Percentiles rank a stretch among this genome's conserved stretches.
Evolutionary conservation across 2,797 vertebrate species (phyloP).

Genomic region (Craterocephalus amniculus): DNA sequence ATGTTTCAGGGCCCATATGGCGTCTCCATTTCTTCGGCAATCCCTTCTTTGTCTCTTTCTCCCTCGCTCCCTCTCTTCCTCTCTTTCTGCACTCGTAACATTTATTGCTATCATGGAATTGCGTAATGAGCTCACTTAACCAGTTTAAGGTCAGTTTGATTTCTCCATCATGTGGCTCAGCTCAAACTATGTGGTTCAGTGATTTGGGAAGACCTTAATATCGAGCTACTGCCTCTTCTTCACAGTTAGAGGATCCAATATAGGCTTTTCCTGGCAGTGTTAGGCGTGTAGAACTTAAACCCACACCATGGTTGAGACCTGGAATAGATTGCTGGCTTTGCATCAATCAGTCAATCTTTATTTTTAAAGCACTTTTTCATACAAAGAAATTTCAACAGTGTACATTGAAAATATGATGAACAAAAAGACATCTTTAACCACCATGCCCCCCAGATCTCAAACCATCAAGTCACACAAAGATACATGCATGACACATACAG

Average conservation of each 20-base stretch:
- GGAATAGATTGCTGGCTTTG: constrained; percentile 17
- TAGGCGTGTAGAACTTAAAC: constrained; percentile 13
- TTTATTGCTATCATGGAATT: constrained; percentile 54
- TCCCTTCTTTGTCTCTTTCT: constrained; percentile 30
- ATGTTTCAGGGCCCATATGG: constrained; percentile 82
- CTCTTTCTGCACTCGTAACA: constrained; percentile 46
- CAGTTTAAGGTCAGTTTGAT: constrained; percentile 34
- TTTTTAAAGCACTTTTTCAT: background rate
- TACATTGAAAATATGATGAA: too few relatives aligned
- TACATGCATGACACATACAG: too few relatives aligned
- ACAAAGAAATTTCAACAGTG: background rate
- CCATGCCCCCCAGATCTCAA: too few relatives aligned
- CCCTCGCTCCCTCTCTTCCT: constrained; percentile 28
- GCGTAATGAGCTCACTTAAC: constrained; percentile 39
- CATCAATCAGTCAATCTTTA: constrained; percentile 1
- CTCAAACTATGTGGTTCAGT: constrained; percentile 33
- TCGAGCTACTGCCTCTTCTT: constrained; percentile 24
- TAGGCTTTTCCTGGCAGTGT: constrained; percentile 30
- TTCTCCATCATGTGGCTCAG: constrained; percentile 32
- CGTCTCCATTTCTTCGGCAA: constrained; percentile 59
- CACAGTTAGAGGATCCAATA: constrained; percentile 27
- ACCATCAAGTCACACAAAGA: too few relatives aligned
- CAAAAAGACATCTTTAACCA: too few relatives aligned
- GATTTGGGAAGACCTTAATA: constrained; percentile 27
- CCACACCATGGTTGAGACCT: constrained; percentile 13